A percentile compares a stretch with the other conserved stretches of the same genome.
Conservation (phyloP, 2,888 invertebrate species). For the Callosobruchus maculatus region DNA sequence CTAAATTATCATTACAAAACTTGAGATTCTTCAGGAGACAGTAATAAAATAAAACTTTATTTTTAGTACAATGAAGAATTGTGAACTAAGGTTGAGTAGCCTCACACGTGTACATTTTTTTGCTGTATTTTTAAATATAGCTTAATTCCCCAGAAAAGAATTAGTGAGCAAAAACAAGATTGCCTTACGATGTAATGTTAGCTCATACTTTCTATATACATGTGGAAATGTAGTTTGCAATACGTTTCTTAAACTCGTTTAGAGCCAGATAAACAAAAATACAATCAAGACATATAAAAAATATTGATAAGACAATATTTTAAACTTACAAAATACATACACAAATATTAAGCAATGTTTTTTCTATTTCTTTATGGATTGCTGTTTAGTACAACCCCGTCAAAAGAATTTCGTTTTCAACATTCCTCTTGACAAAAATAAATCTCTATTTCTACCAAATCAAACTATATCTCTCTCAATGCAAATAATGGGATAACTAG, state of each 20-base stretch:
- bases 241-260: conserved; percentile 3
- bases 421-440: conserved; percentile 5
- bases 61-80: no score
- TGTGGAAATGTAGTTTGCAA: conserved; percentile 9
- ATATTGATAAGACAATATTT: conserved; percentile 23
- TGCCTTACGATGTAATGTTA: no score
- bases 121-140: no score
- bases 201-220: neutral
- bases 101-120: no score
- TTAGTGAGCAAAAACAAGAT: neutral
- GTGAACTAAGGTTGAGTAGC: no score
- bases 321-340: conserved; percentile 17
- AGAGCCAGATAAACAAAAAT: conserved; percentile 11
- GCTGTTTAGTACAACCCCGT: conserved; percentile 1
- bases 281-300: conserved; percentile 16
- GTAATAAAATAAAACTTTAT: no score
- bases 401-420: neutral
- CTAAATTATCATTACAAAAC: neutral
- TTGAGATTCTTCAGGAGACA: neutral
- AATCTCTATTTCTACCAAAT: conserved; percentile 4
- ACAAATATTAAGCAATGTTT: conserved; percentile 17
- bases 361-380: conserved; percentile 11
- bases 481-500: no score
- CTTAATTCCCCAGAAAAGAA: no score
- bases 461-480: neutral